Percentiles rank a stretch among this genome's conserved stretches.
Evolutionary conservation across 2,888 invertebrate species (phyloP).

Genomic region (Mesorhabditis spiculigera): DNA sequence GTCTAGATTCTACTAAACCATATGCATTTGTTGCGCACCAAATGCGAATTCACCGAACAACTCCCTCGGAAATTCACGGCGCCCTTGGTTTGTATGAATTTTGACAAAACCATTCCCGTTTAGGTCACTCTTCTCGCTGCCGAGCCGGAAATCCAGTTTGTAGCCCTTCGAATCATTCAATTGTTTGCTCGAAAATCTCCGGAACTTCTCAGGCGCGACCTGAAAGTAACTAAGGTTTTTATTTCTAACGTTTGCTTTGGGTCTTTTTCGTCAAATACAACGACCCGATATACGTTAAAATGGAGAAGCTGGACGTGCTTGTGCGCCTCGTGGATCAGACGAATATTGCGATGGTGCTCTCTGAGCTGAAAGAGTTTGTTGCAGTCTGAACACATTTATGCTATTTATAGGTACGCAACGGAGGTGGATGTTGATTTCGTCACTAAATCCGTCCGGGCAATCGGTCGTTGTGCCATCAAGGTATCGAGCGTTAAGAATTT

Average conservation of each 20-base stretch:
- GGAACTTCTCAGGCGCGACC: slow-evolving; percentile 96
- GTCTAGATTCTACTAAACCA: slow-evolving; percentile 80
- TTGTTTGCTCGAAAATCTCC: slow-evolving; percentile 95
- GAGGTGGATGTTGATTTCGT: slow-evolving; percentile 99
- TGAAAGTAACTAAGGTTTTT: slow-evolving; percentile 72
- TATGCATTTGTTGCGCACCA: slow-evolving; percentile 90
- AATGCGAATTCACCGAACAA: slow-evolving; percentile 87
- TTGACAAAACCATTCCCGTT: background rate
- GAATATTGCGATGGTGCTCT: slow-evolving; percentile 96
- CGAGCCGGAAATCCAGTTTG: slow-evolving; percentile 98
- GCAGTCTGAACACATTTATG: background rate
- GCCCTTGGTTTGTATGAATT: slow-evolving; percentile 72
- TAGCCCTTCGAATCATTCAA: slow-evolving; percentile 95
- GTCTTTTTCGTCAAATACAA: slow-evolving; percentile 99
- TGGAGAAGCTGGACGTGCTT: slow-evolving; percentile 98
- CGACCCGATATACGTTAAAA: slow-evolving; percentile 98
- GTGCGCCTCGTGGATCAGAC: slow-evolving; percentile 93
- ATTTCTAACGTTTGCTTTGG: slow-evolving; percentile 7
- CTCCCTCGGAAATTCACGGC: slow-evolving; percentile 94
- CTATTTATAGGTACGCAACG: slow-evolving; percentile 74
- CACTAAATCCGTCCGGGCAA: slow-evolving; percentile 94
- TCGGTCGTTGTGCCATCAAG: slow-evolving; percentile 92
- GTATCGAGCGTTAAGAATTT: slow-evolving; percentile 16
- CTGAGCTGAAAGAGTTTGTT: slow-evolving; percentile 83
- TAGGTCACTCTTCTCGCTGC: slow-evolving; percentile 84